phyloP scores from a whole-genome alignment of 92 coral and sea anemone genomes.

The Zoanthus gigantus region DNA sequence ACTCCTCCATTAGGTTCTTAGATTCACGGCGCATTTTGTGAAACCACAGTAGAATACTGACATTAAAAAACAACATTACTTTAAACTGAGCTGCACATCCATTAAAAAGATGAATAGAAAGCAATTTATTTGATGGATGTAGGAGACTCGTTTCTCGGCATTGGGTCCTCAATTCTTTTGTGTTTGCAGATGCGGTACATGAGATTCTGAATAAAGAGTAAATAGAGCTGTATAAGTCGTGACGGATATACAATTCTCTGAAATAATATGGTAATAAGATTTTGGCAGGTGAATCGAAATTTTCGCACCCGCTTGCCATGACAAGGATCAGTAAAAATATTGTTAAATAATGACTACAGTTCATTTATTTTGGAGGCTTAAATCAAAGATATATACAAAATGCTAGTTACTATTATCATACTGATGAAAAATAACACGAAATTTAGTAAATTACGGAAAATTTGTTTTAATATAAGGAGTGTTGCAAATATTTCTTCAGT shows the following conservation, averaged over 20 bases:
- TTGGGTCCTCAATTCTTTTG: slow-evolving; percentile 32
- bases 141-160: slow-evolving; percentile 25
- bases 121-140: slow-evolving; percentile 43
- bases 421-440: neutral
- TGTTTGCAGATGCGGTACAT: slow-evolving; percentile 48
- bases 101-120: slow-evolving; percentile 44
- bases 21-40: slow-evolving; percentile 29
- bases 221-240: slow-evolving; percentile 48
- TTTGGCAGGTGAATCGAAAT: slow-evolving; percentile 39
- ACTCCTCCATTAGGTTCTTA: slow-evolving; percentile 6
- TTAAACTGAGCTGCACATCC: slow-evolving; percentile 23
- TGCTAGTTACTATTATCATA: neutral
- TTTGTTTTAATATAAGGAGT: slow-evolving; percentile 37
- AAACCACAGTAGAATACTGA: slow-evolving; percentile 27
- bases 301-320: slow-evolving; percentile 42
- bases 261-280: slow-evolving; percentile 39
- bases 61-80: slow-evolving; percentile 7
- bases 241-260: slow-evolving; percentile 25
- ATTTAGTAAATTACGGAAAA: neutral
- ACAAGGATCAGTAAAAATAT: slow-evolving; percentile 14
- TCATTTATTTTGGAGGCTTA: neutral
- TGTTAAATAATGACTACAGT: neutral
- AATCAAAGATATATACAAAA: neutral
- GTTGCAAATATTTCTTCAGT: neutral
- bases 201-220: slow-evolving; percentile 40